Base-by-base conservation (phyloP, 2,888 invertebrate species). In the Cartodere bifasciata region DNA sequence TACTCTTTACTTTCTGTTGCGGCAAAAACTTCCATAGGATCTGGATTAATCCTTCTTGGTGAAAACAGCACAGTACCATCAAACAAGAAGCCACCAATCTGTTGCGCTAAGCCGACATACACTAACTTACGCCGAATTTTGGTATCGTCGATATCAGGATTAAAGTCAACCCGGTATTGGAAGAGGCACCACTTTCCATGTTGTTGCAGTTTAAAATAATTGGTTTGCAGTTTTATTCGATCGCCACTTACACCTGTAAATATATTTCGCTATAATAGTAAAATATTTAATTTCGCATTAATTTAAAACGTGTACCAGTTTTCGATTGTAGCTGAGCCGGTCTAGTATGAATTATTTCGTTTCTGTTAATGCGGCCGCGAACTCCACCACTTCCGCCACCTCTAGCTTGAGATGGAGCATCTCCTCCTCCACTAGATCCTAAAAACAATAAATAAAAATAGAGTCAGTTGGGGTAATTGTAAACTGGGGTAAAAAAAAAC, bases 151-250 rank as follows among this genome's bases (percentile, higher is more conserved):
- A 83, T 72, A 0, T 75, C 75, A 0, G 86, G 85, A 0, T 60
- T 52, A 41, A 83, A 74, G 40, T 82, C 80, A 0, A 87, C 83
- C 2, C 73, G 67, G 49, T 86, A 86, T 33, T 84, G 79, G 41
- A 72, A 74, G 1, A 87, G 55, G 1, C 71, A 64, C 83, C 85
- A 87, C 27, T 75, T 64, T 0, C 77, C 70, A 1, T 68, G 66
- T 1, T 72, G 69, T 1, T 74, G 31, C 0, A 85, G 49, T 1
- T 67, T 62, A 41, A 81, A 85, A 40, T 80, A 85, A 46, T 87
- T 87, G 0, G 80, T 65, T 2, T 56, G 36, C 0, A 85, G 42
- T 24, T 58, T 34, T 0, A 79, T 44, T 0, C 49, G 53, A 0
- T 34, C 43, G 0, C 83, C 81, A 12, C 52, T 39, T 0, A 23